Base-by-base conservation (phyloP, 2,113 vertebrate genomes). In the Balaeniceps rex region DNA sequence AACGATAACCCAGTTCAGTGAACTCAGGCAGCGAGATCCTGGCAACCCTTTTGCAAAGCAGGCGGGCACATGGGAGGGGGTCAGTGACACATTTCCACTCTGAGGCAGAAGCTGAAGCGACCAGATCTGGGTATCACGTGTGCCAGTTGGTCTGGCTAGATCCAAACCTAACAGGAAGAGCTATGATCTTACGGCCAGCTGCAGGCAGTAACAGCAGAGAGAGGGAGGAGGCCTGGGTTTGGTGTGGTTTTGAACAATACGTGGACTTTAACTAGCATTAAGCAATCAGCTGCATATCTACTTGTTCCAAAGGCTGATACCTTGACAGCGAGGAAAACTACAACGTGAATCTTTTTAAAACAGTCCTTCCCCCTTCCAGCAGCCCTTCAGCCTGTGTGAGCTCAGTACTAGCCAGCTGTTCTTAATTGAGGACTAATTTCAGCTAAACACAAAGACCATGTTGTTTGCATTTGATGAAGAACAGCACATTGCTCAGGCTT, bases 391-490 rank as follows among this genome's bases (percentile, higher is more conserved):
- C 78, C 71, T 14, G 0, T 46, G 69, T 26, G 66, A 93, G 78
- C 51, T 72, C 11, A 25, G 87, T 34, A 69, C 82, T 83, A 65
- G 47, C 57, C 89, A 96, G 95, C 91, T 94, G 93, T 29, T 97
- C 75, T 87, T 87, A 81, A 64, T 44, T 4, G 19, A 89, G 69
- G 65, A 49, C 74, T 90, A 77, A 96, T 79, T 94, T 69, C 96
- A 94, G 91, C 93, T 80, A 46, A 77, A 86, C 82, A 97, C 96
- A 97, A 96, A 97, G 96, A 19, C 66, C 2, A 2, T 10, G 57
- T 54, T 97, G 96, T 97, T 92, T 76, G 81, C 31, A 34, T 38
- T 72, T 63, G 84, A 94, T 88, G 92, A 87, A 74, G 87, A 97
- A 69, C 95, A 94, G 69, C 18, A 2, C 28, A 85, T 83, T 87